Percentiles rank a stretch among this genome's conserved stretches.
Evolutionary conservation across 2,113 vertebrate species (phyloP).

Genomic region (Dasypus novemcinctus): DNA sequence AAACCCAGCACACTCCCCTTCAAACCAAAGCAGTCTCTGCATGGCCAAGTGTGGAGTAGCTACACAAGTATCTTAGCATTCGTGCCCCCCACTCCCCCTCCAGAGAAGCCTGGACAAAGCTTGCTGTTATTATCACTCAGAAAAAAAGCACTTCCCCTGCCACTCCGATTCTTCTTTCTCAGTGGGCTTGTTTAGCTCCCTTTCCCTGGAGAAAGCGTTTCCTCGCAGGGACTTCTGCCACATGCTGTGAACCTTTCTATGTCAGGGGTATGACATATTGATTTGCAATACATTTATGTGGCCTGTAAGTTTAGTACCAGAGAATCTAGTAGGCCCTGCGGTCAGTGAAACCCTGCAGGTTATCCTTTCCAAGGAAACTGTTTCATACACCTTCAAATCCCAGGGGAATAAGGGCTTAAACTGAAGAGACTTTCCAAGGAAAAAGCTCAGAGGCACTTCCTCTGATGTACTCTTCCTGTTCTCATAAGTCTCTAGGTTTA

Average conservation of each 20-base stretch:
- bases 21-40: not conserved
- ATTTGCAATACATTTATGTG: not conserved
- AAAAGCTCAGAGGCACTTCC: conserved; percentile 29
- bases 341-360: not conserved
- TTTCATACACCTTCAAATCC: not conserved
- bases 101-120: not conserved
- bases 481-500: not conserved
- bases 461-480: not conserved
- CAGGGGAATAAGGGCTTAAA: not conserved
- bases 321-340: not conserved
- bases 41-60: not conserved
- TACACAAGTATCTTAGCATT: not conserved
- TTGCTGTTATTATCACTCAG: not conserved
- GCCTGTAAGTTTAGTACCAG: not conserved
- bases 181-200: not conserved
- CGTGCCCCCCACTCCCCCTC: not conserved
- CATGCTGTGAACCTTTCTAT: not conserved
- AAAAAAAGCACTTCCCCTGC: not conserved
- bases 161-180: not conserved
- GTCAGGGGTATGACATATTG: not conserved
- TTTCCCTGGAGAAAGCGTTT: not conserved
- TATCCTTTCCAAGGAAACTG: not conserved
- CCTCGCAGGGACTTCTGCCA: not conserved
- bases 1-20: not conserved
- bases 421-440: not conserved